Evolutionary conservation across 1,140 invertebrate genomes (phyloP), one percentile per base, ranked within the genome.

Genomic region (Anagrus nilaparvatae): DNA sequence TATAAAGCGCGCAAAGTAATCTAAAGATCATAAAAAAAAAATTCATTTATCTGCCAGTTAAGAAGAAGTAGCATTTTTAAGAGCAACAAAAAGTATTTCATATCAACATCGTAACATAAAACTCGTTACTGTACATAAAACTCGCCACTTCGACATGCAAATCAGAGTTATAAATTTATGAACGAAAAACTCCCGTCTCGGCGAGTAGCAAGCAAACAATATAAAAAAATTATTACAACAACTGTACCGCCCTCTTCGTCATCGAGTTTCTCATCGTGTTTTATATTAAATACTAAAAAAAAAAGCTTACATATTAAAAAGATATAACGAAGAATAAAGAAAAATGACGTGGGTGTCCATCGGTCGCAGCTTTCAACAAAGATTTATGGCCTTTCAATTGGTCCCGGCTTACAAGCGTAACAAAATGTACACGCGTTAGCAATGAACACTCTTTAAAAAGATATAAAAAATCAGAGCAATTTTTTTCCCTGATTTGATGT

Each of bases 91-190:
- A n/a, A n/a, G n/a, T n/a, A n/a, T n/a, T n/a, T n/a, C n/a, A n/a
- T n/a, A n/a, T n/a, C n/a, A 16, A 16, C n/a, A 35, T 43, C 12
- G 21, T 29, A 28, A 33, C 41, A 32, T 13, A n/a, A 44, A 54
- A 55, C 48, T 55, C 47, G 53, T 56, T 56, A 51, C 44, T 36
- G 49, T 46, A 47, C 52, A 38, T 34, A 52, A 49, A 32, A 40
- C 40, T 29, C 34, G 53, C 49, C 54, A 55, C 58, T 59, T 40
- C 47, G 52, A 44, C 50, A 59, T 60, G 60, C 54, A 61, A 59
- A 61, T 61, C 53, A 43, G 50, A 9, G 48, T 43, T 30, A 28
- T 13, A 13, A n/a, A 30, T 13, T 48, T 43, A 39, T 43, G 19
- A 43, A 46, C 40, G 43, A 49, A 47, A 53, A 53, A 47, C 44